phyloP scores from a whole-genome alignment of 2,888 invertebrate genomes.

The Tipula vernalis region DNA sequence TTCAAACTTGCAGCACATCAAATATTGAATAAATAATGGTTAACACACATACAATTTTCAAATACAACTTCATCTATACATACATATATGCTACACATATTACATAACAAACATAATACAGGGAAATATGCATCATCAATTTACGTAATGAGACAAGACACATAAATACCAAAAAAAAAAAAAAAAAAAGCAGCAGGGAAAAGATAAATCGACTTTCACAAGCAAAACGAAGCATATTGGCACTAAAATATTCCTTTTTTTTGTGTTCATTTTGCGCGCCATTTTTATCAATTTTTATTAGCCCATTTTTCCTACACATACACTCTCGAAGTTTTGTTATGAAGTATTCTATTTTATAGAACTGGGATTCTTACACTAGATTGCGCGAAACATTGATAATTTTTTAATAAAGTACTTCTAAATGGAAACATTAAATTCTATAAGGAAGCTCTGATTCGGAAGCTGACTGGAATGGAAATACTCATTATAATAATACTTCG shows the following conservation, averaged over 20 bases:
- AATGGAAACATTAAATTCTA: too few relatives aligned
- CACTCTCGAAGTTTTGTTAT: neutral
- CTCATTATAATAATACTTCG: too few relatives aligned
- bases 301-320: neutral
- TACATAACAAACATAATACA: neutral
- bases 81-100: neutral
- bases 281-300: neutral
- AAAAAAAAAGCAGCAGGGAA: neutral
- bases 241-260: neutral
- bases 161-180: too few relatives aligned
- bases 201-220: neutral
- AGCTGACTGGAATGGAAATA: too few relatives aligned
- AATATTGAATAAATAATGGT: neutral
- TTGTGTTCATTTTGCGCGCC: neutral
- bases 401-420: too few relatives aligned
- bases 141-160: neutral
- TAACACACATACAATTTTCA: neutral
- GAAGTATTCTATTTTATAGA: neutral
- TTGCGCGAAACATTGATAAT: neutral
- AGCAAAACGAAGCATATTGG: neutral
- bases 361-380: neutral
- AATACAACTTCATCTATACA: neutral
- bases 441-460: too few relatives aligned
- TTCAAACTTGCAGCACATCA: neutral
- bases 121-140: neutral